These are phyloP conservation scores for Sminthurides bifidus DNA, from an alignment of 1,140 invertebrate genomes.

Conservation along the genomic window DNA sequence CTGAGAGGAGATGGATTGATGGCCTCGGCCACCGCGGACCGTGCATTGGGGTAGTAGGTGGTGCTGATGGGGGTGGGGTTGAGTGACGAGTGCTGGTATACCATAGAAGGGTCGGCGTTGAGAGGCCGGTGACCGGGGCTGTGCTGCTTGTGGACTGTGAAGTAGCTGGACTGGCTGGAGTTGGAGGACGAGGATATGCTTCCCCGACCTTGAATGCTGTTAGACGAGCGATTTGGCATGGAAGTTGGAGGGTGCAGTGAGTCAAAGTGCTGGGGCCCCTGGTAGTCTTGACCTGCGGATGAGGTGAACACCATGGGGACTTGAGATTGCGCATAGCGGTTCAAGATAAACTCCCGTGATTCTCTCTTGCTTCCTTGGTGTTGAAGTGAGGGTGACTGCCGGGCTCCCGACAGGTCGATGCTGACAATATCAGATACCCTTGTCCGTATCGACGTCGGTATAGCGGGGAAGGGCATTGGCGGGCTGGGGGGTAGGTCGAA, in stretches of 20 bases:
- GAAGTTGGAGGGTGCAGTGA: not conserved
- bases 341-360: slow-evolving; percentile 20
- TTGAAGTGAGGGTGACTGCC: not conserved
- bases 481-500: not conserved
- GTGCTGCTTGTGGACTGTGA: not conserved
- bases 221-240: not conserved
- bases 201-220: not conserved
- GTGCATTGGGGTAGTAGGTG: not conserved
- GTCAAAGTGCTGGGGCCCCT: not conserved
- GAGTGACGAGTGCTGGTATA: too few species aligned
- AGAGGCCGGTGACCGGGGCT: not conserved
- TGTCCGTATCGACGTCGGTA: not conserved
- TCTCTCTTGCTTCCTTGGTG: not conserved
- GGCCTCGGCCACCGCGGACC: not conserved
- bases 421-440: not conserved
- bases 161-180: not conserved
- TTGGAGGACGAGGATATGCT: not conserved
- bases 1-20: not conserved
- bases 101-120: too few species aligned
- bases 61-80: too few species aligned
- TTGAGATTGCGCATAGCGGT: slow-evolving; percentile 20
- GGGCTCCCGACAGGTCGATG: not conserved
- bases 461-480: not conserved
- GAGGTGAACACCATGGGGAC: not conserved
- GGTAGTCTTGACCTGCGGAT: too few species aligned